Conservation (phyloP, 2,797 vertebrate species). For the Balearica regulorum region DNA sequence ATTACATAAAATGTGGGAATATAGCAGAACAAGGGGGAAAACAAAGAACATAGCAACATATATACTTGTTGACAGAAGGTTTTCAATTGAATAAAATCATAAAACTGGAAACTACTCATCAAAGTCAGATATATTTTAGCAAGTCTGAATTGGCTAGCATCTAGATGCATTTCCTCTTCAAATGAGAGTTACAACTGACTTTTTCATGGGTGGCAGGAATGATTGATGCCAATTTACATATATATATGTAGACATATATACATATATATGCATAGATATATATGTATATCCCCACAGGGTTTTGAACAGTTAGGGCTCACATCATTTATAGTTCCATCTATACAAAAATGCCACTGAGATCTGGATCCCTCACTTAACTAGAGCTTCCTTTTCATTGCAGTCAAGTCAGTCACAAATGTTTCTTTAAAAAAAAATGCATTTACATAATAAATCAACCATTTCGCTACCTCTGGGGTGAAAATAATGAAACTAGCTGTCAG, state of each 20-base stretch:
- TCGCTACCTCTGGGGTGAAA: background rate
- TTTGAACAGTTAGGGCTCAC: background rate
- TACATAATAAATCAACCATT: background rate
- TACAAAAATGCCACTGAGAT: background rate
- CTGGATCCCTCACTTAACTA: background rate
- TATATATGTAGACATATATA: too few species aligned
- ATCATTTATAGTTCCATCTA: background rate
- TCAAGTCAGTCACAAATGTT: background rate
- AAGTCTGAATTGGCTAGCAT: background rate
- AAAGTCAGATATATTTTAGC: background rate
- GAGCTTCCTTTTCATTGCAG: background rate
- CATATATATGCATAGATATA: too few species aligned
- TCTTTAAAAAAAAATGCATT: background rate
- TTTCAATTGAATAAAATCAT: background rate
- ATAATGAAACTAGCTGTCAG: background rate
- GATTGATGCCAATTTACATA: background rate
- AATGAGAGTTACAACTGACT: background rate
- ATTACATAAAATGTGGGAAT: background rate
- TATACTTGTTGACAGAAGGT: background rate
- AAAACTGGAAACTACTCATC: background rate
- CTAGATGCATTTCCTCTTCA: background rate
- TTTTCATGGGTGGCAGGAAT: background rate
- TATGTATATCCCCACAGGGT: background rate
- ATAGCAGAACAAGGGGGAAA: background rate
- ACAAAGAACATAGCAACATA: background rate